A percentile compares a stretch with the other conserved stretches of the same genome.
phyloP scores from a whole-genome alignment of 2,888 invertebrate genomes.

The Drosophila atripex region DNA sequence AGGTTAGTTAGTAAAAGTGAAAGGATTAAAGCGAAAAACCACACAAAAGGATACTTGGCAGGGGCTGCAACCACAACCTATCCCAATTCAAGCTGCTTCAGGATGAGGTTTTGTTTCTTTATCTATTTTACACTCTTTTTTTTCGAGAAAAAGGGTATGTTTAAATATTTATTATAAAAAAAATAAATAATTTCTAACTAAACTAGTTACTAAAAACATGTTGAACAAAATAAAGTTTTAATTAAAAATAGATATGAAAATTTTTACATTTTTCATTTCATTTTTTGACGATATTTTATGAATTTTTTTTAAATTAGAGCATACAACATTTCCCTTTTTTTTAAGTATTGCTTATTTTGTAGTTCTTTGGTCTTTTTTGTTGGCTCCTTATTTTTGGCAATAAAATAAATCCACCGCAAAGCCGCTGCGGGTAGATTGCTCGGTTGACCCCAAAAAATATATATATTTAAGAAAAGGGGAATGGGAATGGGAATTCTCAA shows the following conservation, averaged over 20 bases:
- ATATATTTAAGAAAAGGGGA: not conserved
- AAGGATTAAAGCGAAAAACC: conserved; percentile 65
- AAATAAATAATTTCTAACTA: not conserved
- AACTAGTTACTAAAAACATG: too few species aligned
- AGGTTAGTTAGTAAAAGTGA: conserved; percentile 32
- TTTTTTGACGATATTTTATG: too few species aligned
- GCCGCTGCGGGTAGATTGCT: conserved; percentile 76
- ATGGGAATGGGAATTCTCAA: not conserved
- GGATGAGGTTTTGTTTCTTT: conserved; percentile 6
- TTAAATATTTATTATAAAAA: not conserved
- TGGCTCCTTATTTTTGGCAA: conserved; percentile 53
- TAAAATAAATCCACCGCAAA: conserved; percentile 78
- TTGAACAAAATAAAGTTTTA: too few species aligned
- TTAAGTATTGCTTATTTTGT: not conserved
- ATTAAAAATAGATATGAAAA: too few species aligned
- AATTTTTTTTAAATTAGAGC: not conserved
- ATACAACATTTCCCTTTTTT: not conserved
- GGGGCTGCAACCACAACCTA: conserved; percentile 17
- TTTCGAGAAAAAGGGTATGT: not conserved
- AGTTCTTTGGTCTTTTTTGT: conserved; percentile 3
- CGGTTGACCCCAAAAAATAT: conserved; percentile 56
- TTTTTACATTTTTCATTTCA: too few species aligned
- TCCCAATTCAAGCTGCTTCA: conserved; percentile 5
- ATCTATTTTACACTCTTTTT: not conserved
- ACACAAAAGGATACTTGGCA: conserved; percentile 47